These are phyloP conservation scores for Meleagris gallopavo DNA, from an alignment of 2,113 vertebrate species.

Conservation along the genomic window DNA sequence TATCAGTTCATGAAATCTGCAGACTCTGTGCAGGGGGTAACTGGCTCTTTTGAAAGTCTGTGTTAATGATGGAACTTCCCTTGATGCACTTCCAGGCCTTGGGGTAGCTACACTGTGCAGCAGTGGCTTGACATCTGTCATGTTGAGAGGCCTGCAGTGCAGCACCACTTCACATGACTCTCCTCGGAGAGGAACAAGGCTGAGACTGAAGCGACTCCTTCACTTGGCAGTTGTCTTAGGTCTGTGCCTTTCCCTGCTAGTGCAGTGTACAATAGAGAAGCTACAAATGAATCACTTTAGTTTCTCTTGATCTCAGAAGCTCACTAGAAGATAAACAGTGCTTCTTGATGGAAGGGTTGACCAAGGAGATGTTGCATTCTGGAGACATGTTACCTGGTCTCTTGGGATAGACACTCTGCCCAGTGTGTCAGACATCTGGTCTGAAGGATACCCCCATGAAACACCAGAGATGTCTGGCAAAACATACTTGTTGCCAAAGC, in stretches of 20 bases:
- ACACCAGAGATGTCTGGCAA: constrained; percentile 37
- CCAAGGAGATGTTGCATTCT: not conserved
- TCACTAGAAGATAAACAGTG: not conserved
- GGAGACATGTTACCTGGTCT: not conserved
- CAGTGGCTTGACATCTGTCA: constrained; percentile 1
- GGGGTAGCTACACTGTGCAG: not conserved
- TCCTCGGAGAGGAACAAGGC: not conserved
- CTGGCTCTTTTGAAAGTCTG: not conserved
- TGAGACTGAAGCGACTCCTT: not conserved
- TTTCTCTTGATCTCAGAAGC: not conserved
- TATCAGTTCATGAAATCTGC: not conserved
- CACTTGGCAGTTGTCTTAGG: not conserved
- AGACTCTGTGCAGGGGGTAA: not conserved
- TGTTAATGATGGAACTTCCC: not conserved
- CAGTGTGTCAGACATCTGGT: constrained; percentile 14
- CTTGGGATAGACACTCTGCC: not conserved
- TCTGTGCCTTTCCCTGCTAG: not conserved
- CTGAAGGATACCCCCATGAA: not conserved
- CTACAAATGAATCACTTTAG: not conserved
- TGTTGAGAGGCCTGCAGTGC: constrained; percentile 26
- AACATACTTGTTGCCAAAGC: constrained; percentile 25
- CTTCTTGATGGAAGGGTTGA: not conserved
- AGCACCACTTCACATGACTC: not conserved
- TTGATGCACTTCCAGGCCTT: not conserved
- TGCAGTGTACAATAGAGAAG: not conserved